These are phyloP conservation scores for Etheostoma nigrum DNA, from an alignment of 2,797 vertebrate genomes.

Conservation along the genomic window DNA sequence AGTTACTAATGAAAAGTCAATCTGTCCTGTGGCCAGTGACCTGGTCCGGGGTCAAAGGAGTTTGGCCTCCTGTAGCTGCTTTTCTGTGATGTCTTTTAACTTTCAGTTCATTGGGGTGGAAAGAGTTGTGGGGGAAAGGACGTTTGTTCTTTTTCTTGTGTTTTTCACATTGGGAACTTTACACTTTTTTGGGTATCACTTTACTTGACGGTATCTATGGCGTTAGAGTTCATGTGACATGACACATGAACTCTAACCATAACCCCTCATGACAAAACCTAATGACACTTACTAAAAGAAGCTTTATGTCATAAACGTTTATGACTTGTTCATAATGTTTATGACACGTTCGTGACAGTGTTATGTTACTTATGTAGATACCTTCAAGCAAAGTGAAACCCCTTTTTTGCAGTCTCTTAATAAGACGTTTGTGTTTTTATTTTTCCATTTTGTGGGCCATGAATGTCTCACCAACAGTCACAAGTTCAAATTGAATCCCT, in stretches of 20 bases:
- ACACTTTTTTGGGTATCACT: neutral
- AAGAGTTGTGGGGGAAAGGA: neutral
- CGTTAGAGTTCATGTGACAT: too few species aligned
- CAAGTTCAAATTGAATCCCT: neutral
- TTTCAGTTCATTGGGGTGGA: slow-evolving; percentile 38
- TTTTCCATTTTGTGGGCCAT: slow-evolving; percentile 62
- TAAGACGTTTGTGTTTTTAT: slow-evolving; percentile 43
- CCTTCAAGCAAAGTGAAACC: too few species aligned
- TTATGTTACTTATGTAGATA: too few species aligned
- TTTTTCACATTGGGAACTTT: slow-evolving; percentile 34
- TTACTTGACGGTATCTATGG: too few species aligned
- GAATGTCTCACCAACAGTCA: slow-evolving; percentile 52
- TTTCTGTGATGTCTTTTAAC: slow-evolving; percentile 59
- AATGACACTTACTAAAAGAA: too few species aligned
- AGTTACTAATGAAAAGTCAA: slow-evolving; percentile 86
- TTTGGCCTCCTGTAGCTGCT: slow-evolving; percentile 49
- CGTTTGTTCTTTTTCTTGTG: slow-evolving; percentile 17
- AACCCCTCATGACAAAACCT: too few species aligned
- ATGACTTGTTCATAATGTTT: too few species aligned
- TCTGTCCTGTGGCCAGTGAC: slow-evolving; percentile 59
- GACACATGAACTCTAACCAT: too few species aligned
- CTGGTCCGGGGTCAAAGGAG: slow-evolving; percentile 53
- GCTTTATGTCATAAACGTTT: too few species aligned
- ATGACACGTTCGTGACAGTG: too few species aligned
- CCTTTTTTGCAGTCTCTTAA: slow-evolving; percentile 26